Base-by-base conservation (phyloP, 2,888 invertebrate genomes). In the Rhingia campestris region DNA sequence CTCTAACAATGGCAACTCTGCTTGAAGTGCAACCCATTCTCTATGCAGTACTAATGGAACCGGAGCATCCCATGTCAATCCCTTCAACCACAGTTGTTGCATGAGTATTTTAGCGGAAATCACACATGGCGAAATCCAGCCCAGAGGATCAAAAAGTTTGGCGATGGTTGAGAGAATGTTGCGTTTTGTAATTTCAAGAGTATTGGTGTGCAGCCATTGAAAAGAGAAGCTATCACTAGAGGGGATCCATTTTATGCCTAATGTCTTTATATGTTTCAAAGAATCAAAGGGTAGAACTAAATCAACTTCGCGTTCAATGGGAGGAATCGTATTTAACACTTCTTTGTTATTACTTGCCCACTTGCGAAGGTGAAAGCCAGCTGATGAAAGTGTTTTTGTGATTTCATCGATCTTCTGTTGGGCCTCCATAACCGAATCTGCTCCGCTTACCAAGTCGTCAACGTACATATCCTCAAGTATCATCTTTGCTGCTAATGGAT, bases 181-280 rank as follows among this genome's bases (percentile, higher is more conserved):
- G 14, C 64, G 33, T n/a, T 51, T 64, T 12, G 64, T 64, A 1
- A 39, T n/a, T 2, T 51, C 51, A 6, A 3, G 5, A 0, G 37
- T 1, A 4, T 64, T 22, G 39, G 12, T 22, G 1, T 51, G 37
- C 14, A 4, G 9, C 22, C 22, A 14, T 39, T 64, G 47, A 51
- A 64, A 64, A 1, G 37, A 33, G n/a, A 51, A 64, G 4, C 39
- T 22, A 14, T 63, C 63, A 9, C 22, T 14, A 3, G 37, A 35
- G 9, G 64, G 64, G 51, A 37, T 37, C 64, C 49, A 64, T 41
- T 64, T 49, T 39, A 64, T 51, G 6, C 49, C 51, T 12, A 64
- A 49, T 0, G 49, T 64, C 5, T 47, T 35, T 4, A 47, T 37
- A 37, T 10, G n/a, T 43, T 10, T 45, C 6, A 14, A 6, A 35